Evolutionary conservation across 2,888 invertebrate species (phyloP), one percentile per base, ranked within the genome.

Genomic region (Euphydryas editha): DNA sequence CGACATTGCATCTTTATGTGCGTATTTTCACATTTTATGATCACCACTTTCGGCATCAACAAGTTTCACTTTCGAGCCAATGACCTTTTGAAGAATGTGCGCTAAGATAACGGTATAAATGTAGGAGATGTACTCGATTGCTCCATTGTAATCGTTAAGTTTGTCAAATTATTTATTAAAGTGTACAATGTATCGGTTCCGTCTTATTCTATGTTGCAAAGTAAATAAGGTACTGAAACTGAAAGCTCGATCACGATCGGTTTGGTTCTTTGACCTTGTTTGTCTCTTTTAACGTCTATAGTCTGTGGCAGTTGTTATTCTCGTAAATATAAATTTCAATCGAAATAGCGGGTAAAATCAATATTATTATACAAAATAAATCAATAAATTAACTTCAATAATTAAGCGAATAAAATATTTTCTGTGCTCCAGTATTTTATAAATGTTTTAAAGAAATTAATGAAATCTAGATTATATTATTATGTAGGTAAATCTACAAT

Each of bases 51-150:
- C 85, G 84, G 84, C 81, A 78, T 82, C 79, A 75, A 81, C 81
- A 83, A 84, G 85, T 91, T 90, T 91, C 90, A 88, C 91, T 92
- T 91, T 90, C 82, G 79, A 87, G 84, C 80, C 81, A 85, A 82
- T 83, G 86, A 88, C 88, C 88, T 90, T 89, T 88, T 73, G 78
- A 78, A 81, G 87, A 87, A 86, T 89, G 83, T 76, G 80, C 78
- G 78, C 75, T 82, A 82, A 86, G 83, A 87, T 87, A 86, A 87
- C 83, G 70, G 77, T 86, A 86, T 84, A 83, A 85, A 83, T 81
- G 85, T 87, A 67, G n/a, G n/a, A n/a, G n/a, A 74, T 70, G 69
- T 62, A 65, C 6, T 6, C n/a, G n/a, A 66, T 70, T 65, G 63
- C 66, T 62, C 62, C 59, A 56, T 70, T 58, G 59, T 65, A 47